Percentiles rank a stretch among this genome's conserved stretches.
These are phyloP conservation scores for Ptilorrhoa leucosticta DNA, from an alignment of 2,113 vertebrate species.

Conservation along the genomic window DNA sequence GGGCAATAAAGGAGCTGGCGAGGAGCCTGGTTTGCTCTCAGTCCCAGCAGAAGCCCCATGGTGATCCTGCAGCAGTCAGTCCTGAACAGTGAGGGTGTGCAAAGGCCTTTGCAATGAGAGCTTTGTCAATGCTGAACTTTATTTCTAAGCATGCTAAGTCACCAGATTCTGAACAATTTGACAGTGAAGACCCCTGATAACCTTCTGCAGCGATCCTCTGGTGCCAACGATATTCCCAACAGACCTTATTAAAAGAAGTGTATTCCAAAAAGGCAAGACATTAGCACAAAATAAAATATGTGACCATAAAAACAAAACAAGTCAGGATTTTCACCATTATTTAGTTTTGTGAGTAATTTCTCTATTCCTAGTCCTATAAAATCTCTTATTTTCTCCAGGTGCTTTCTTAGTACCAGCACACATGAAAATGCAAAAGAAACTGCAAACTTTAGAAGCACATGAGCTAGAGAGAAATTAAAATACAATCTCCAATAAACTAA, in stretches of 20 bases:
- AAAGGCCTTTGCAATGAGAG: background rate
- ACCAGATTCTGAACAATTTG: background rate
- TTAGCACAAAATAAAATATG: background rate
- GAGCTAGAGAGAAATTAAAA: background rate
- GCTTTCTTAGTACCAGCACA: background rate
- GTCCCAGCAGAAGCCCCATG: fast-evolving
- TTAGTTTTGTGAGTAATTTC: background rate
- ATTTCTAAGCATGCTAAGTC: background rate
- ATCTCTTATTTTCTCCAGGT: background rate
- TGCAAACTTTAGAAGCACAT: background rate
- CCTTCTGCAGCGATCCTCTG: background rate
- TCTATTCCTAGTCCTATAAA: background rate
- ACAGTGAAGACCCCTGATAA: background rate
- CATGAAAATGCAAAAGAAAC: background rate
- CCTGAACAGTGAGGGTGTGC: background rate
- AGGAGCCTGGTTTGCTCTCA: background rate
- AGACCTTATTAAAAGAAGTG: background rate
- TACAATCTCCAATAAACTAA: background rate
- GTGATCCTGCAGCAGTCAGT: background rate
- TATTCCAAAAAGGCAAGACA: background rate
- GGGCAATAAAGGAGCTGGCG: background rate
- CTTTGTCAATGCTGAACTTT: background rate
- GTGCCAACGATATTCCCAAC: background rate
- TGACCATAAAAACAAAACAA: background rate
- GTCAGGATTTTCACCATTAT: background rate